A percentile compares a stretch with the other conserved stretches of the same genome.
phyloP scores from a whole-genome alignment of 2,797 vertebrate species.

The Notolepis coatsorum region DNA sequence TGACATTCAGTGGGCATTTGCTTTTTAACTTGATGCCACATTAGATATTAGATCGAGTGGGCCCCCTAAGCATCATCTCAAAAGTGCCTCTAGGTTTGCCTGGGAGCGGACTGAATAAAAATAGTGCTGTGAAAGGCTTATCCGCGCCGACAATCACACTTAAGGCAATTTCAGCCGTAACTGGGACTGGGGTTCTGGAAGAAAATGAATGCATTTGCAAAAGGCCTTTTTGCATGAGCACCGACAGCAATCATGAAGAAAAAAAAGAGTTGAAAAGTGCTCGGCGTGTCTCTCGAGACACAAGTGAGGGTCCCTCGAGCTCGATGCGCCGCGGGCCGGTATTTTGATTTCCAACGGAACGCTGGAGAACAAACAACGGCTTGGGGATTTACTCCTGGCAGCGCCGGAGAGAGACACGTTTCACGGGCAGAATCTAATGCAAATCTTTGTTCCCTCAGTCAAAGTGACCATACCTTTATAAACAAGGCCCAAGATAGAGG shows the following conservation, averaged over 20 bases:
- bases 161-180: conserved; percentile 69
- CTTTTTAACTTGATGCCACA: conserved; percentile 61
- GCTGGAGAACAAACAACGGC: conserved; percentile 1
- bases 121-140: conserved; percentile 71
- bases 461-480: conserved; percentile 12
- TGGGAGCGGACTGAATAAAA: conserved; percentile 73
- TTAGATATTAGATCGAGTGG: conserved; percentile 68
- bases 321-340: conserved; percentile 11
- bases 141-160: conserved; percentile 73
- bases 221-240: conserved; percentile 55
- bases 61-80: conserved; percentile 61
- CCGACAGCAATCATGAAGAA: conserved; percentile 50
- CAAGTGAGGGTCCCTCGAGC: conserved; percentile 21
- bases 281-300: conserved; percentile 42
- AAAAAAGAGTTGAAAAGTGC: conserved; percentile 49
- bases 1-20: conserved; percentile 61
- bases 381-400: conserved; percentile 7
- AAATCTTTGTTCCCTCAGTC: conserved; percentile 24
- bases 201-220: conserved; percentile 53
- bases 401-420: conserved; percentile 1
- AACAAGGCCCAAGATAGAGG: conserved; percentile 1
- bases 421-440: conserved; percentile 10
- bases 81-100: conserved; percentile 71
- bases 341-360: background rate
- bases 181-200: conserved; percentile 38